Evolutionary conservation across 1,140 invertebrate species (phyloP).

Genomic region (Idris sp.): DNA sequence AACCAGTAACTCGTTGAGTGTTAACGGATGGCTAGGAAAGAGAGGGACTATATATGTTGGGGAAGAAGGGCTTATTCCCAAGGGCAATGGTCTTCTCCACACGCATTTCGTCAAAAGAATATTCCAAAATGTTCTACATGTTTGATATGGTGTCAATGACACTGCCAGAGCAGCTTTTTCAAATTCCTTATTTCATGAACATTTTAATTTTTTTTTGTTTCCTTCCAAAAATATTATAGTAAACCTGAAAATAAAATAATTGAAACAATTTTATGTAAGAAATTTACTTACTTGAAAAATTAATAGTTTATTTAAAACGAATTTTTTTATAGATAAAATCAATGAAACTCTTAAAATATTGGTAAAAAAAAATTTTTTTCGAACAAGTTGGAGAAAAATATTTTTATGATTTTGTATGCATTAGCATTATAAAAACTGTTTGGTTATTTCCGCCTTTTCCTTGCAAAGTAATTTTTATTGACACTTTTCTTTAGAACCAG

Average conservation of each 20-base stretch:
- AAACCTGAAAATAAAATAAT: no score
- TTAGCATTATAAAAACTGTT: slow-evolving; percentile 9
- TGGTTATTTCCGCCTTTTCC: slow-evolving; percentile 8
- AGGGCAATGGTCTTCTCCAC: slow-evolving; percentile 55
- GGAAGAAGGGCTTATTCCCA: slow-evolving; percentile 62
- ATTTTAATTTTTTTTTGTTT: no score
- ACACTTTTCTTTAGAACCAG: slow-evolving; percentile 35
- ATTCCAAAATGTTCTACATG: slow-evolving; percentile 56
- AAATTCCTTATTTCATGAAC: slow-evolving; percentile 20
- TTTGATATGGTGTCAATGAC: slow-evolving; percentile 53
- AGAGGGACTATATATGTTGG: slow-evolving; percentile 56
- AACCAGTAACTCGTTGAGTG: slow-evolving; percentile 70
- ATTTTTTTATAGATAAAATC: no score
- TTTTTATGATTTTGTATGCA: not conserved
- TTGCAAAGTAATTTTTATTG: slow-evolving; percentile 43
- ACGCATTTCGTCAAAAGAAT: slow-evolving; percentile 60
- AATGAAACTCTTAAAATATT: no score
- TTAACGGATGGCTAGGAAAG: slow-evolving; percentile 72
- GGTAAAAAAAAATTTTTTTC: no score
- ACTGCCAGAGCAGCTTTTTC: slow-evolving; percentile 17
- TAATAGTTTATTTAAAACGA: no score
- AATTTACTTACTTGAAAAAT: no score
- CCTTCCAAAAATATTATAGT: no score
- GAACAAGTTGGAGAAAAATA: not conserved
- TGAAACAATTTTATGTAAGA: no score